Evolutionary conservation across 2,888 invertebrate species (phyloP).

Genomic region (Xestia c-nigrum): DNA sequence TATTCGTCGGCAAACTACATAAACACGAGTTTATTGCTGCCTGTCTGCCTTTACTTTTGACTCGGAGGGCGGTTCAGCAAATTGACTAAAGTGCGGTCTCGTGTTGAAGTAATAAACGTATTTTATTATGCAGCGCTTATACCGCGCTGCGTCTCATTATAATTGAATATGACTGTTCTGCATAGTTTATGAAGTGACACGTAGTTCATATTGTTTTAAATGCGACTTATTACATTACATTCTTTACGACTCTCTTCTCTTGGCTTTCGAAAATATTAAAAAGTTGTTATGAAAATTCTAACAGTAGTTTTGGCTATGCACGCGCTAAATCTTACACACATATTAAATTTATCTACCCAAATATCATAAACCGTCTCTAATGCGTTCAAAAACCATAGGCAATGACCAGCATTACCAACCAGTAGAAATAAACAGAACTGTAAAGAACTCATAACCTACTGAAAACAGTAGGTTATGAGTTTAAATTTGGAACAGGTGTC

Average conservation of each 20-base stretch:
- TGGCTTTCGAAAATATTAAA: background rate
- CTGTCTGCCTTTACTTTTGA: constrained; percentile 80
- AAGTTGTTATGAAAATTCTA: background rate
- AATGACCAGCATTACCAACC: no score
- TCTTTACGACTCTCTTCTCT: constrained; percentile 3
- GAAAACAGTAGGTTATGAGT: no score
- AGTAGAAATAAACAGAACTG: no score
- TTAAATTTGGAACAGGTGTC: no score
- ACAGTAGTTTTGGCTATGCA: background rate
- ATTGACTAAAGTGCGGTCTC: constrained; percentile 80
- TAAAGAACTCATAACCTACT: no score
- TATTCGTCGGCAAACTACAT: constrained; percentile 79
- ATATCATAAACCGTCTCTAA: no score
- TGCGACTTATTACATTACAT: constrained; percentile 13
- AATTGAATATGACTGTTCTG: constrained; percentile 64
- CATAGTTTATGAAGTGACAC: constrained; percentile 42
- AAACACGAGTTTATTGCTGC: constrained; percentile 83
- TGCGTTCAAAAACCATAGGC: no score
- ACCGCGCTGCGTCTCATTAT: constrained; percentile 54
- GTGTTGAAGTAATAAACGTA: constrained; percentile 75
- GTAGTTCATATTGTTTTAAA: constrained; percentile 39
- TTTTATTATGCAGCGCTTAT: constrained; percentile 69
- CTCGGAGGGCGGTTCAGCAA: constrained; percentile 74
- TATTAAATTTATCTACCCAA: constrained; percentile 33
- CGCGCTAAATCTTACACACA: background rate